Evolutionary conservation across 2,797 vertebrate species (phyloP).

Genomic region (Thamnophis elegans): DNA sequence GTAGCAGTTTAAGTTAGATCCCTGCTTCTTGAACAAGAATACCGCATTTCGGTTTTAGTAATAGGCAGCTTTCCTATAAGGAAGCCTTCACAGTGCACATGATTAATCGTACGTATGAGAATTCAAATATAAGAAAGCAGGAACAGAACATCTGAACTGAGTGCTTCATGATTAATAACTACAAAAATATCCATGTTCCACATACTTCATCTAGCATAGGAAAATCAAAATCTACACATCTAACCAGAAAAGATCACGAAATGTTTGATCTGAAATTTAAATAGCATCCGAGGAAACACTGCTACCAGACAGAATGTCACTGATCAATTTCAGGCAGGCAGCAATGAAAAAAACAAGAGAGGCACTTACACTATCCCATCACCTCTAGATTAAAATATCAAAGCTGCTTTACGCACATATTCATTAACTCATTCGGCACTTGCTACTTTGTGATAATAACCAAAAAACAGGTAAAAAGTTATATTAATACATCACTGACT

Average conservation of each 20-base stretch:
- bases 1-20: neutral
- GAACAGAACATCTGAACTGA: slow-evolving; percentile 21
- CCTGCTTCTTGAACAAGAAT: slow-evolving; percentile 39
- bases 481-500: neutral
- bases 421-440: neutral
- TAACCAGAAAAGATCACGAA: neutral
- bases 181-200: neutral
- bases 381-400: neutral
- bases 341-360: neutral
- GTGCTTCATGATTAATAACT: neutral
- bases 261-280: neutral
- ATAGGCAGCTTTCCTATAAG: slow-evolving; percentile 33
- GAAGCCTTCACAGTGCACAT: slow-evolving; percentile 51
- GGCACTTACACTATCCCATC: neutral
- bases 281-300: neutral
- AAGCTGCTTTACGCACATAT: neutral
- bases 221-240: neutral
- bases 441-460: neutral
- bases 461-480: neutral
- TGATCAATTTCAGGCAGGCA: neutral
- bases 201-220: neutral
- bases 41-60: neutral
- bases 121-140: slow-evolving; percentile 31
- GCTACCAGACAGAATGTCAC: neutral
- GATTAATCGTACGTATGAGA: neutral